Evolutionary conservation across 2,888 invertebrate species (phyloP).

Genomic region (Hypolimnas misippus): DNA sequence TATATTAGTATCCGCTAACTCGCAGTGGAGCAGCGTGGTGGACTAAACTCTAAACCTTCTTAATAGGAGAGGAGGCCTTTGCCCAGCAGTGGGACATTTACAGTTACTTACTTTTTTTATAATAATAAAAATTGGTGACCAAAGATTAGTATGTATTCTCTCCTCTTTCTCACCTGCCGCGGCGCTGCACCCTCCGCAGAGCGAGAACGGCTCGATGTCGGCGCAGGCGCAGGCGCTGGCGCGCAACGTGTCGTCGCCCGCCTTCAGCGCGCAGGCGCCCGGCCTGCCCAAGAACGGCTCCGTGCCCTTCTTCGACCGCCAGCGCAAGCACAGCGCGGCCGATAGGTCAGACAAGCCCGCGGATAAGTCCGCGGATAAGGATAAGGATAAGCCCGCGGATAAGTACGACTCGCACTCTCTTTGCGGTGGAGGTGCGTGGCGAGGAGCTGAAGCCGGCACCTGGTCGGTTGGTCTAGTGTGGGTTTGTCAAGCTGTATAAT

Average conservation of each 20-base stretch:
- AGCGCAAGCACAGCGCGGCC: constrained; percentile 92
- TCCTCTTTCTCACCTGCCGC: too few relatives aligned
- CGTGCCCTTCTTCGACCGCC: constrained; percentile 94
- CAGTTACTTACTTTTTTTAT: too few relatives aligned
- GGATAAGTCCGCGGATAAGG: constrained; percentile 16
- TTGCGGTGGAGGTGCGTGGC: not conserved
- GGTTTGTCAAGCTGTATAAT: too few relatives aligned
- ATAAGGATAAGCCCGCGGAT: constrained; percentile 13
- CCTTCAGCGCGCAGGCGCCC: constrained; percentile 89
- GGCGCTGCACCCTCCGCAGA: constrained; percentile 50
- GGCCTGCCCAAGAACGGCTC: constrained; percentile 94
- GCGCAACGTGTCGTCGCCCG: constrained; percentile 94
- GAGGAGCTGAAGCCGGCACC: too few relatives aligned
- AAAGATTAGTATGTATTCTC: too few relatives aligned
- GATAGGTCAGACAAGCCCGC: constrained; percentile 79
- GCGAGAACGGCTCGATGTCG: constrained; percentile 56
- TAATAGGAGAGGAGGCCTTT: too few relatives aligned
- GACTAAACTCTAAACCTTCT: too few relatives aligned
- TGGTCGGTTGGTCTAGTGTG: too few relatives aligned
- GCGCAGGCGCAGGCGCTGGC: constrained; percentile 79
- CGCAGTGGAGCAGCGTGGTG: too few relatives aligned
- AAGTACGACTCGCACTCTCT: constrained; percentile 1
- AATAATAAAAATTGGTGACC: too few relatives aligned
- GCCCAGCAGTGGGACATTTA: too few relatives aligned
- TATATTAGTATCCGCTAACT: too few relatives aligned